Percentiles rank a stretch among this genome's conserved stretches.
Evolutionary conservation across 2,888 invertebrate genomes (phyloP).

Genomic region (Drosophila antonietae): DNA sequence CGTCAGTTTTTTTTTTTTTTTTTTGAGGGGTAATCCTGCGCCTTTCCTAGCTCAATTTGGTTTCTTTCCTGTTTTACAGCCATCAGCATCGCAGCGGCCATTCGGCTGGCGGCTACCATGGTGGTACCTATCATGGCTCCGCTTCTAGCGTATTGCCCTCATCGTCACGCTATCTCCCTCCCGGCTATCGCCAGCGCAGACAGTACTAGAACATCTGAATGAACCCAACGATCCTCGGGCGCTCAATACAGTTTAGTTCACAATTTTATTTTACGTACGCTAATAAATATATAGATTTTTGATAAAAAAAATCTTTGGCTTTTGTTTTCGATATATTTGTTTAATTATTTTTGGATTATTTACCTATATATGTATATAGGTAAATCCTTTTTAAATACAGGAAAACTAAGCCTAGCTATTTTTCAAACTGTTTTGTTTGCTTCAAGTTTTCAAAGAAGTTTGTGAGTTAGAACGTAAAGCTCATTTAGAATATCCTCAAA

Average conservation of each 20-base stretch:
- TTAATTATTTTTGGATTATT: background rate
- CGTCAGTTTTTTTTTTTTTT: background rate
- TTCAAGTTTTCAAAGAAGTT: too few species aligned
- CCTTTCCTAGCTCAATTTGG: background rate
- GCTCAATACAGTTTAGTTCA: background rate
- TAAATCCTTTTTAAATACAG: background rate
- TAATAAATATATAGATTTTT: constrained; percentile 11
- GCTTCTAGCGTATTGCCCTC: constrained; percentile 63
- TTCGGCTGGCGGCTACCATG: constrained; percentile 42
- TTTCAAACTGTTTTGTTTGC: too few species aligned
- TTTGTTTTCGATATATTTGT: background rate
- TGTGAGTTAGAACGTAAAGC: too few species aligned
- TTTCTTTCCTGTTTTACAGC: constrained; percentile 30
- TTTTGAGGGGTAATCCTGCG: background rate
- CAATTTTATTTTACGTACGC: constrained; percentile 17
- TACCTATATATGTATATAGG: background rate
- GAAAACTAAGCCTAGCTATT: background rate
- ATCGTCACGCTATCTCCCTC: constrained; percentile 78
- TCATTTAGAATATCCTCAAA: too few species aligned
- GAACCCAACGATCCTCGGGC: constrained; percentile 4
- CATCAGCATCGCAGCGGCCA: constrained; percentile 53
- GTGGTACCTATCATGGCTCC: constrained; percentile 51
- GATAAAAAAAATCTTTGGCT: background rate
- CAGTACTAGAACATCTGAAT: constrained; percentile 44
- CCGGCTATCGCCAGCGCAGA: constrained; percentile 71